phyloP scores from a whole-genome alignment of 2,888 invertebrate genomes.

The Drosophila dives region DNA sequence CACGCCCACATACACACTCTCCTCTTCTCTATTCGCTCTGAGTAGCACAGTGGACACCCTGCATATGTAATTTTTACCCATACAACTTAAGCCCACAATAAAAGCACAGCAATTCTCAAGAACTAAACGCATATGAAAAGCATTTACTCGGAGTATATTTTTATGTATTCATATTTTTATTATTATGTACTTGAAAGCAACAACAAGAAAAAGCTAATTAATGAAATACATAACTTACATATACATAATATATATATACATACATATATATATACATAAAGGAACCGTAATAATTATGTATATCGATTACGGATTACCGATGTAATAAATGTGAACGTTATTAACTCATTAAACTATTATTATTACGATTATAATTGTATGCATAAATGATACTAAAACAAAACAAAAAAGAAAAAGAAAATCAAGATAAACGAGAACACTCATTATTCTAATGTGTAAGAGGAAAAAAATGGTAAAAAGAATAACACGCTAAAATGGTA shows the following conservation, averaged over 20 bases:
- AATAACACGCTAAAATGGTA: slow-evolving; percentile 33
- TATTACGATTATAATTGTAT: slow-evolving; percentile 70
- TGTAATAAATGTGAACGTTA: slow-evolving; percentile 77
- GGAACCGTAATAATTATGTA: slow-evolving; percentile 56
- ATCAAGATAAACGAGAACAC: slow-evolving; percentile 45
- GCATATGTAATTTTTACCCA: slow-evolving; percentile 46
- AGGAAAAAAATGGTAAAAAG: slow-evolving; percentile 27
- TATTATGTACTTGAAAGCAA: slow-evolving; percentile 40
- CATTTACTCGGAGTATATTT: slow-evolving; percentile 70
- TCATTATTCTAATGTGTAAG: slow-evolving; percentile 79
- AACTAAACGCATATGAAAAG: slow-evolving; percentile 65
- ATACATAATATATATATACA: slow-evolving; percentile 18
- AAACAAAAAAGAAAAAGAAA: slow-evolving; percentile 26
- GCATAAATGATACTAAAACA: slow-evolving; percentile 49
- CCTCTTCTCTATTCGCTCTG: slow-evolving; percentile 24
- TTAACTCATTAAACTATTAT: slow-evolving; percentile 77
- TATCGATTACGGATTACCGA: slow-evolving; percentile 46
- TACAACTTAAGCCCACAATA: slow-evolving; percentile 21
- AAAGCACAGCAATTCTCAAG: slow-evolving; percentile 48
- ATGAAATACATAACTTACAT: slow-evolving; percentile 18
- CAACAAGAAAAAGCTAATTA: slow-evolving; percentile 29
- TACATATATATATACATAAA: slow-evolving; percentile 12
- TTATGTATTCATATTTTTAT: slow-evolving; percentile 61
- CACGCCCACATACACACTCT: not conserved
- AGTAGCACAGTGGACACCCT: slow-evolving; percentile 55